phyloP scores from a whole-genome alignment of 2,113 vertebrate genomes.

The Tragelaphus imberbis region DNA sequence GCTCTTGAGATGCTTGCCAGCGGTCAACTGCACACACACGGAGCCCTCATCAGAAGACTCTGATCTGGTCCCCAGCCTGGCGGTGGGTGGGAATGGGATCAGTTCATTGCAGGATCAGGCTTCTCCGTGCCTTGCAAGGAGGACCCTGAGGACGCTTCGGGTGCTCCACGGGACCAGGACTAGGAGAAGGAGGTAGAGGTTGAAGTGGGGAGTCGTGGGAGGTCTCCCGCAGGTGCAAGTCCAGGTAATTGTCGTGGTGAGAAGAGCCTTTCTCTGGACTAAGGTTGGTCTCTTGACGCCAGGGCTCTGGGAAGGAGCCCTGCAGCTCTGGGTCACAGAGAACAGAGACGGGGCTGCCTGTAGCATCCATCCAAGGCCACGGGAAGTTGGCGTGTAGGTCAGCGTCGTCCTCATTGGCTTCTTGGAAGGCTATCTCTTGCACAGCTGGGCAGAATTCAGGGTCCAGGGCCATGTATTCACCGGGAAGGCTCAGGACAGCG shows the following conservation, averaged over 20 bases:
- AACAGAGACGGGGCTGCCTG: not conserved
- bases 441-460: accelerated
- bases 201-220: not conserved
- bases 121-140: not conserved
- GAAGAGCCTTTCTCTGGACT: not conserved
- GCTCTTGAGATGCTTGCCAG: not conserved
- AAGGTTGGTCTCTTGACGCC: not conserved
- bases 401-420: not conserved
- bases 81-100: not conserved
- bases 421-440: not conserved
- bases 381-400: not conserved
- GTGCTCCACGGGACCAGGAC: not conserved
- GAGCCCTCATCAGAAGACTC: not conserved
- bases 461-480: not conserved
- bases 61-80: not conserved
- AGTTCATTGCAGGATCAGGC: not conserved
- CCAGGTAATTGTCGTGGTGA: not conserved
- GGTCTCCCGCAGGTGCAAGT: not conserved
- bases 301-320: not conserved
- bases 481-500: accelerated
- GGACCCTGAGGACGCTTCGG: not conserved
- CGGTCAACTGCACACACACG: not conserved
- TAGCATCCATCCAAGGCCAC: accelerated
- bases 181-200: not conserved
- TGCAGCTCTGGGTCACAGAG: not conserved